Conservation (phyloP, 2,797 vertebrate species). For the Microctenopoma lineatum region DNA sequence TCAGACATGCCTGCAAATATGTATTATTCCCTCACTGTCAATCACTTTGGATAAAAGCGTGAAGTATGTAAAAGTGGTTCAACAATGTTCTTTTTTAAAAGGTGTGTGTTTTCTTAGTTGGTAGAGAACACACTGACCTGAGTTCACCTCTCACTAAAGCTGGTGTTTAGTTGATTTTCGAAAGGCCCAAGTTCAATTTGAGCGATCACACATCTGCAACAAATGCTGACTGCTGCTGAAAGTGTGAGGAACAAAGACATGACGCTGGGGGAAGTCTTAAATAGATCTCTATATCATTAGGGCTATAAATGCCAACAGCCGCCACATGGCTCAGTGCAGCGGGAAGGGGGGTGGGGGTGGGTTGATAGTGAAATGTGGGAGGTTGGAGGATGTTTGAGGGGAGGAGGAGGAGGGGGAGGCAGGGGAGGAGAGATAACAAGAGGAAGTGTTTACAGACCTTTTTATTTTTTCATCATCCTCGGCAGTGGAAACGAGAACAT, state of each 20-base stretch:
- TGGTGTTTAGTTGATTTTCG: conserved; percentile 4
- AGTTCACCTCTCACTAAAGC: conserved; percentile 20
- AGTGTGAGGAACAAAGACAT: conserved; percentile 28
- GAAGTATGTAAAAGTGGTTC: neutral
- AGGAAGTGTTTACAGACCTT: conserved; percentile 51
- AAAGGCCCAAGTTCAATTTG: conserved; percentile 14
- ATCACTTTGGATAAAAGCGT: neutral
- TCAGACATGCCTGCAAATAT: conserved; percentile 1
- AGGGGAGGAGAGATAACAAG: conserved; percentile 30
- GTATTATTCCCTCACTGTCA: conserved; percentile 9
- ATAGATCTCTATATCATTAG: conserved; percentile 52
- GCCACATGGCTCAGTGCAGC: conserved; percentile 26
- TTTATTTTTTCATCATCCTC: conserved; percentile 66
- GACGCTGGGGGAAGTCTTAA: conserved; percentile 24
- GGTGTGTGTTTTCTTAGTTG: neutral
- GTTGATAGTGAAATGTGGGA: neutral
- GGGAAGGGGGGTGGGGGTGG: neutral
- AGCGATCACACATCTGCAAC: conserved; percentile 18
- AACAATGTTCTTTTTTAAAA: neutral
- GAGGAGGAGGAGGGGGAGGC: neutral
- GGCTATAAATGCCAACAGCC: conserved; percentile 44
- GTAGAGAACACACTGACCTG: neutral
- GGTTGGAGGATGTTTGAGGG: neutral
- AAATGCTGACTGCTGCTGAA: conserved; percentile 42
- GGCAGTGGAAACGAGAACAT: conserved; percentile 43